phyloP scores from a whole-genome alignment of 2,797 vertebrate species.

The Galagoides demidoff region DNA sequence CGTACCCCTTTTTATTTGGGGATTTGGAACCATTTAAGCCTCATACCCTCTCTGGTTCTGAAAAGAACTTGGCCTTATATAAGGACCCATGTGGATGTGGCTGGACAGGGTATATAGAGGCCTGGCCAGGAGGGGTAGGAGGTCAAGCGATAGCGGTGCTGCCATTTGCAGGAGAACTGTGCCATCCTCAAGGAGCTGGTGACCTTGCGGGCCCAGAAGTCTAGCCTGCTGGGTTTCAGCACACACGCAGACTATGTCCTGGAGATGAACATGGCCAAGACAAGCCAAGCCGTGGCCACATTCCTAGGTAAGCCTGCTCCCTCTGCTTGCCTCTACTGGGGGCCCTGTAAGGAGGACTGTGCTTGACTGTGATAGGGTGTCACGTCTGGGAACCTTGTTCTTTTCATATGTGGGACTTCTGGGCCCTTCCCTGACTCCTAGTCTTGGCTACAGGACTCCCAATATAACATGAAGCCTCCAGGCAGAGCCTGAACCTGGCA shows the following conservation, averaged over 20 bases:
- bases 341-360: background rate
- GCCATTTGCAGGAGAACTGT: slow-evolving; percentile 91
- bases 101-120: background rate
- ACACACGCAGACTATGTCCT: slow-evolving; percentile 96
- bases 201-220: slow-evolving; percentile 92
- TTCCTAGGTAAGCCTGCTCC: slow-evolving; percentile 91
- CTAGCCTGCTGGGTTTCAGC: slow-evolving; percentile 92
- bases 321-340: rapidly evolving
- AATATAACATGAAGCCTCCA: background rate
- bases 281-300: slow-evolving; percentile 89
- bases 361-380: rapidly evolving
- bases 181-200: slow-evolving; percentile 95
- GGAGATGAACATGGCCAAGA: slow-evolving; percentile 99
- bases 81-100: rapidly evolving
- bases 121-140: too few species aligned
- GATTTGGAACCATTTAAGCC: background rate
- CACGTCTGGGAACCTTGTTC: background rate
- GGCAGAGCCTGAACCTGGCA: too few species aligned
- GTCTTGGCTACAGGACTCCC: background rate
- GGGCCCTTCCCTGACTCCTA: too few species aligned
- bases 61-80: background rate
- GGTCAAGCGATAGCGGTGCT: background rate
- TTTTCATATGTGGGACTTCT: background rate
- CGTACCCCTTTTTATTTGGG: rapidly evolving
- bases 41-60: background rate